Conservation (phyloP, 35 echinoderm and acorn worm species). For the Ptychodera flava region DNA sequence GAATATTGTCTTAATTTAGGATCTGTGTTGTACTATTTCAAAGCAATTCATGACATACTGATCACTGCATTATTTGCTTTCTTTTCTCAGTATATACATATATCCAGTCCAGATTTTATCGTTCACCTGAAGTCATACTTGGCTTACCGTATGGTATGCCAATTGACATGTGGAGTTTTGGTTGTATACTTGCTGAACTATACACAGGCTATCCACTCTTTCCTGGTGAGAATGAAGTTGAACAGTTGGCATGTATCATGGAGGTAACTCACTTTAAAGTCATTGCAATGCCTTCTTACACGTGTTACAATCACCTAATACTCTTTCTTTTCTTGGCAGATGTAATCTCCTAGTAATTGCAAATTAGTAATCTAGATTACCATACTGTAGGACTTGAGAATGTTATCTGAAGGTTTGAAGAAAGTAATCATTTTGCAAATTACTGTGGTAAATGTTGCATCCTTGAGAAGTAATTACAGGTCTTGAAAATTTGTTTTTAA, state of each 20-base stretch:
- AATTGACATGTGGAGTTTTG: constrained; percentile 81
- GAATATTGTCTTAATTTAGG: too few species aligned
- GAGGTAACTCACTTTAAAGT: constrained; percentile 35
- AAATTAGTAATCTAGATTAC: too few species aligned
- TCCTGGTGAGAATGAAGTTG: constrained; percentile 89
- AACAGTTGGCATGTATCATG: constrained; percentile 90
- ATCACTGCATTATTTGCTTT: too few species aligned
- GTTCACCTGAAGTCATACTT: constrained; percentile 82
- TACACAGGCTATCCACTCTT: constrained; percentile 89
- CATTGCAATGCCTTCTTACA: neutral
- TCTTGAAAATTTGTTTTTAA: too few species aligned
- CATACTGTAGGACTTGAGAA: too few species aligned
- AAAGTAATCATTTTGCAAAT: too few species aligned
- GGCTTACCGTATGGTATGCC: constrained; percentile 70
- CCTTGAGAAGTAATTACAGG: too few species aligned
- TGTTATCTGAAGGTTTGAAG: too few species aligned
- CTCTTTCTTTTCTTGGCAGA: neutral
- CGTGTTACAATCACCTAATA: neutral
- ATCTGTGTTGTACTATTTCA: too few species aligned
- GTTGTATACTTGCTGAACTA: constrained; percentile 78
- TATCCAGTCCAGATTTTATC: constrained; percentile 78
- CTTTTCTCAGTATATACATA: constrained; percentile 95
- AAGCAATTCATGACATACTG: too few species aligned
- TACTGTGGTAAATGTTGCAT: too few species aligned
- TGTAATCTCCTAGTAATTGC: too few species aligned